Percentiles rank a stretch among this genome's conserved stretches.
Conservation (phyloP, 2,113 vertebrate genomes). For the Prolemur simus region DNA sequence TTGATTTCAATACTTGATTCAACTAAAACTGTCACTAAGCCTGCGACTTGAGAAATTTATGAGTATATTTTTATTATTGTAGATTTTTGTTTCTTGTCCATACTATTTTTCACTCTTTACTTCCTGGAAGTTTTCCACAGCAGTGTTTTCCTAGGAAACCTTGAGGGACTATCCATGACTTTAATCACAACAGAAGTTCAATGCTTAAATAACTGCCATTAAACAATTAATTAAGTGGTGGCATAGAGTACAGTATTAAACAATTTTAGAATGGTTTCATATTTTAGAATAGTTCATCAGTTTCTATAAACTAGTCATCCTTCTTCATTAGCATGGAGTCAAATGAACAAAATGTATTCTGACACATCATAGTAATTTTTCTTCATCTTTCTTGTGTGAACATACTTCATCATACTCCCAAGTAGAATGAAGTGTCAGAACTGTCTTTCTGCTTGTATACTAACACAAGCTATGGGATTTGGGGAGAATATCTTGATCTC, state of each 20-base stretch:
- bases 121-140: not conserved
- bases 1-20: constrained; percentile 3
- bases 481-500: not conserved
- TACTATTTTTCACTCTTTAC: not conserved
- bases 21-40: constrained; percentile 38
- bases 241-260: not conserved
- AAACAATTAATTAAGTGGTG: not conserved
- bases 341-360: not conserved
- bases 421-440: not conserved
- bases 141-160: not conserved
- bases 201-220: not conserved
- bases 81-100: not conserved
- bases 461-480: not conserved
- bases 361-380: not conserved
- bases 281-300: not conserved
- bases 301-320: not conserved
- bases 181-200: not conserved
- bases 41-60: constrained; percentile 38
- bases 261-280: not conserved
- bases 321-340: not conserved
- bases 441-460: not conserved
- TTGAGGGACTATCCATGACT: not conserved
- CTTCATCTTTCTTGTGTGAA: not conserved
- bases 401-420: not conserved
- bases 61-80: constrained; percentile 25